phyloP scores from a whole-genome alignment of 2,797 vertebrate genomes.

The Todus mexicanus region DNA sequence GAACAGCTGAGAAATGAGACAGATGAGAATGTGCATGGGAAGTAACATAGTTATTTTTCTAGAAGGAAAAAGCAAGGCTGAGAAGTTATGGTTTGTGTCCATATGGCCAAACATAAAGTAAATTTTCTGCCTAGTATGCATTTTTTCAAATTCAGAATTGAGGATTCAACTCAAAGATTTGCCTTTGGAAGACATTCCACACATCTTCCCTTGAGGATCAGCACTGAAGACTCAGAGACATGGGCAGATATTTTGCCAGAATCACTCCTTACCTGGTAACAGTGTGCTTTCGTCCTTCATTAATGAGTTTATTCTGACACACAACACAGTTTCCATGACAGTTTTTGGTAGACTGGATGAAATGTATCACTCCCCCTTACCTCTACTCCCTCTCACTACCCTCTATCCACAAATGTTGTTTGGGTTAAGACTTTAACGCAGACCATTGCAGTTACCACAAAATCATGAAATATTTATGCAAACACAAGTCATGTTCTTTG shows the following conservation, averaged over 20 bases:
- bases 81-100: not conserved
- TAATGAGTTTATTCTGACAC: not conserved
- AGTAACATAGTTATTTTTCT: not conserved
- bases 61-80: not conserved
- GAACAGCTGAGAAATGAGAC: not conserved
- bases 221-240: not conserved
- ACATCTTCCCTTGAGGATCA: not conserved
- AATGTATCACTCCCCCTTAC: not conserved
- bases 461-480: not conserved
- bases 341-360: not conserved
- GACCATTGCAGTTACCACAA: not conserved
- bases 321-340: not conserved
- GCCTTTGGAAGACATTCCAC: not conserved
- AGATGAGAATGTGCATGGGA: not conserved
- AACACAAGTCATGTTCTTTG: not conserved
- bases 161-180: not conserved
- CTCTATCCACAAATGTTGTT: not conserved
- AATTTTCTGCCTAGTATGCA: not conserved
- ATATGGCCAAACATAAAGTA: not conserved
- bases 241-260: not conserved
- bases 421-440: not conserved
- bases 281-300: not conserved
- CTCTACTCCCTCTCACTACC: not conserved
- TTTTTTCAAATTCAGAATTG: not conserved
- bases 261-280: not conserved